Base-by-base conservation (phyloP, 2,888 invertebrate genomes). In the Scrobipalpa atriplicella region DNA sequence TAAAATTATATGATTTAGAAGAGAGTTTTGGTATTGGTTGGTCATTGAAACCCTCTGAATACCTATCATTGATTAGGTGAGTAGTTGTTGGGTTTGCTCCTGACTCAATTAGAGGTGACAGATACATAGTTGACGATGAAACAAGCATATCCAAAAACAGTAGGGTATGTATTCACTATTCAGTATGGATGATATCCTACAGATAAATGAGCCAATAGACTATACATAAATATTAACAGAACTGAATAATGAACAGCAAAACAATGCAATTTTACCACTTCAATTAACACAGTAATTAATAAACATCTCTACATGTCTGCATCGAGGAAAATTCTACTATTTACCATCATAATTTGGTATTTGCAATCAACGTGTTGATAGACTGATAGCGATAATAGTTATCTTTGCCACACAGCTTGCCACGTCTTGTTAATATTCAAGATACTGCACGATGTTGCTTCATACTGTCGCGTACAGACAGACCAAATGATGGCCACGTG, bases 401-500 rank as follows among this genome's bases (percentile, higher is more conserved):
- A 58, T 38, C 38, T 36, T 58, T 58, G 58, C 58, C 58, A 36
- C 58, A 58, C 29, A 13, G n/a, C 58, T 58, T 58, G 58, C 29
- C 36, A 36, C 38, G 58, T 58, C 16, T 38, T 11, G 58, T 58
- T 58, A 58, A 58, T 38, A 58, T 58, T 58, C 38, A 38, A 16
- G 9, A 38, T 36, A 58, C 38, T 36, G 58, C 11, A 21, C 38
- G 58, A 6, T 58, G 36, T 58, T 58, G 58, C 58, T 8, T n/a
- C 38, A 58, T 16, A 8, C 1, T n/a, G 36, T 29, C 8, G 3
- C 29, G 36, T n/a, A n/a, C 41, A 41, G 41, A 41, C 41, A 2
- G 47, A 16, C 43, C 16, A 0, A 47, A 43, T n/a, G 47, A 47
- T 47, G 47, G 47, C 2, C 16, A n/a, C n/a, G 47, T 18, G 54